Evolutionary conservation across 2,113 vertebrate genomes (phyloP).

Genomic region (Solea solea): DNA sequence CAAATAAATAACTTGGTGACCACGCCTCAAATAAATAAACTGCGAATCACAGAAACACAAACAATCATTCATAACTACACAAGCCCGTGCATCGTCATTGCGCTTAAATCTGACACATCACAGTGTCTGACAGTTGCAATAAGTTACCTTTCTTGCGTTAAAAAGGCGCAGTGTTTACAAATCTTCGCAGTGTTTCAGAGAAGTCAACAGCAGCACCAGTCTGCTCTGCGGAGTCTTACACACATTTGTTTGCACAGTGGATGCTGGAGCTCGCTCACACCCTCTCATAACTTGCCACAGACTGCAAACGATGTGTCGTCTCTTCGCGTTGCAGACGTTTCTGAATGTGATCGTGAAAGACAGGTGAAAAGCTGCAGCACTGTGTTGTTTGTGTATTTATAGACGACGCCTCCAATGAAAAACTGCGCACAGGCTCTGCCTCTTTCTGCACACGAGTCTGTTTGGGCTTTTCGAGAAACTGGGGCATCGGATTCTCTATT

Average conservation of each 20-base stretch:
- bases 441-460: slow-evolving; percentile 32
- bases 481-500: slow-evolving; percentile 40
- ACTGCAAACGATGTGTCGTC: slow-evolving; percentile 17
- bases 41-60: background rate
- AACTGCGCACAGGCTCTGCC: background rate
- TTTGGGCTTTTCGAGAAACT: slow-evolving; percentile 49
- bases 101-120: background rate
- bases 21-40: slow-evolving; percentile 26
- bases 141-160: slow-evolving; percentile 28
- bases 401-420: slow-evolving; percentile 3
- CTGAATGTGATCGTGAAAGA: background rate
- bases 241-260: slow-evolving; percentile 24
- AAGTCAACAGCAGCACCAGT: slow-evolving; percentile 15
- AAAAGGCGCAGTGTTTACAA: slow-evolving; percentile 19
- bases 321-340: slow-evolving; percentile 20
- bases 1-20: background rate
- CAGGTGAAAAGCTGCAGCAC: slow-evolving; percentile 6
- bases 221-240: slow-evolving; percentile 28
- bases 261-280: background rate
- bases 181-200: slow-evolving; percentile 2
- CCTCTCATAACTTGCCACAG: slow-evolving; percentile 14
- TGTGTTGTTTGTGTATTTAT: slow-evolving; percentile 9
- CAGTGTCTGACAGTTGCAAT: background rate
- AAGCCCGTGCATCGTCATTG: background rate
- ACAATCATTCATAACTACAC: background rate